Evolutionary conservation across 2,888 invertebrate genomes (phyloP), one percentile per base, ranked within the genome.

Genomic region (Rotaria sp.): DNA sequence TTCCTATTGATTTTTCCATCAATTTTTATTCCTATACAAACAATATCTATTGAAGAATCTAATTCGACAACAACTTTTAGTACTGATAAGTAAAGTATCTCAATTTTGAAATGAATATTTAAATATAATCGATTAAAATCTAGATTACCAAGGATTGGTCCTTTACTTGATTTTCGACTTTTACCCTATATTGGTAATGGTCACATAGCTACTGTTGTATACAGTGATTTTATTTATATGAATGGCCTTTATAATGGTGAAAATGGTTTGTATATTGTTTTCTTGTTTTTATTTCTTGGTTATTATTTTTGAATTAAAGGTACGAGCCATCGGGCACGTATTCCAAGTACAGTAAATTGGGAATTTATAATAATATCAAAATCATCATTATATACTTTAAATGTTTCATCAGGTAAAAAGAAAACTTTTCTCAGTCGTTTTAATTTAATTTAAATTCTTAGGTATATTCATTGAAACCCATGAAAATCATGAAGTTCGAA

Each of bases 241-340:
- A 90, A 90, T 87, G 90, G 91, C 1, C 87, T 91, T 18, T 90
- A 89, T 87, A 90, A 90, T 87, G 91, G 91, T 0, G 87, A 88
- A 8, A 87, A 88, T 86, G 87, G 89, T 89, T 84, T 80, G 87
- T 86, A 74, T 35, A 26, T 30, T 24, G 26, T 38, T 84, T 84
- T 59, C n/a, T n/a, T n/a, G n/a, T n/a, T 10, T 10, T 18, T 13
- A 7, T 15, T n/a, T 59, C 3, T 59, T 59, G 13, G 13, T 30
- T 13, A 30, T 11, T 59, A n/a, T 67, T 18, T 18, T 67, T 15
- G 1, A 10, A 13, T 38, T 21, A 7, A 87, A 15, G 88, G 87
- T 13, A 86, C 87, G 26, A 90, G 89, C 85, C 90, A 89, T 85
- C 87, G 91, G n/a, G 91, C 91, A 10, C 87, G 89, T 26, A 89